Evolutionary conservation across 2,797 vertebrate genomes (phyloP).

Genomic region (Argentina silus): DNA sequence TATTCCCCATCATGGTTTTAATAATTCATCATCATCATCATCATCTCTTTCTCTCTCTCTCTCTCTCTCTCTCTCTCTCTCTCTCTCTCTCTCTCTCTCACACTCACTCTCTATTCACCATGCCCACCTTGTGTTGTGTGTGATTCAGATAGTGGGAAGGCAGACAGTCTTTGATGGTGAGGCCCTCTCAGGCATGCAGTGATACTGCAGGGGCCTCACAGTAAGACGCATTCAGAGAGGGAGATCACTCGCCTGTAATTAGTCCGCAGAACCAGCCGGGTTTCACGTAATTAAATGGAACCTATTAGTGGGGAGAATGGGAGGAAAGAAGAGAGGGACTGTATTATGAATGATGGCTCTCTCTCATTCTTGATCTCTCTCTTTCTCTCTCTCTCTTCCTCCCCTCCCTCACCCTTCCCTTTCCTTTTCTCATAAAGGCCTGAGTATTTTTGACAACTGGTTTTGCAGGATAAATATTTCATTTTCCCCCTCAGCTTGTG

Average conservation of each 20-base stretch:
- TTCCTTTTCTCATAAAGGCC: constrained; percentile 9
- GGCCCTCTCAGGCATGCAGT: constrained; percentile 46
- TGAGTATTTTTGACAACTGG: constrained; percentile 39
- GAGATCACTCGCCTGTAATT: constrained; percentile 55
- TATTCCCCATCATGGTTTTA: constrained; percentile 49
- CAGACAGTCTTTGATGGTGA: constrained; percentile 39
- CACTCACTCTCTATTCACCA: neutral
- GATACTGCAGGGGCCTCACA: constrained; percentile 43
- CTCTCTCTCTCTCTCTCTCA: neutral
- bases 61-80: neutral
- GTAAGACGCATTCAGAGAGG: constrained; percentile 44
- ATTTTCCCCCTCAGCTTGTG: constrained; percentile 23
- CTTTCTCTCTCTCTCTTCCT: constrained; percentile 23
- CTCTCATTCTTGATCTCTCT: constrained; percentile 11
- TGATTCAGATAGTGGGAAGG: constrained; percentile 26
- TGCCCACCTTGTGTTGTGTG: constrained; percentile 31
- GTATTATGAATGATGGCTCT: constrained; percentile 45
- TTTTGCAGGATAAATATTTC: constrained; percentile 60
- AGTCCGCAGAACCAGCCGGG: constrained; percentile 37
- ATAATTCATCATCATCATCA: too few relatives aligned
- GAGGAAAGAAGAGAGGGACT: constrained; percentile 34
- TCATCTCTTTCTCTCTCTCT: neutral
- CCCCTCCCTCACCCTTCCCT: neutral
- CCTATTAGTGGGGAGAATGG: constrained; percentile 50
- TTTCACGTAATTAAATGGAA: constrained; percentile 66